Conservation (phyloP, 2,888 invertebrate genomes). For the Tipula unca region DNA sequence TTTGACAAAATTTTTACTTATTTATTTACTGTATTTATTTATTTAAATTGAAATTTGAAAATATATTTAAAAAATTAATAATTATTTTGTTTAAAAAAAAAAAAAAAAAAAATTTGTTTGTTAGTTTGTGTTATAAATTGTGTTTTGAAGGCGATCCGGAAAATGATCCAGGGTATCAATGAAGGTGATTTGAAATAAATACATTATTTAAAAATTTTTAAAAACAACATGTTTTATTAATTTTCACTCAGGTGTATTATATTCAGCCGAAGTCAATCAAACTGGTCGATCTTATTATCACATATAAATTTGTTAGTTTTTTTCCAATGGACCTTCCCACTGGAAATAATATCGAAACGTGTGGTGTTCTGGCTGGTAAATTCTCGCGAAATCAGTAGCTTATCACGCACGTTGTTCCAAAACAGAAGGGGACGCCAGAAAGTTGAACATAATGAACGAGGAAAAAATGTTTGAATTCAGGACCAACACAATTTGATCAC, state of each 20-base stretch:
- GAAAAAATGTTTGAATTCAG: conserved; percentile 90
- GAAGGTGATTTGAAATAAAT: background rate
- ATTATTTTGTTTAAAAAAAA: background rate
- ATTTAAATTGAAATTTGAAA: background rate
- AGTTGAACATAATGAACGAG: conserved; percentile 89
- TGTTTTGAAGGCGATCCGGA: background rate
- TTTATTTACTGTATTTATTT: background rate
- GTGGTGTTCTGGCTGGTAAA: conserved; percentile 86
- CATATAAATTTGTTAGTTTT: too few relatives aligned
- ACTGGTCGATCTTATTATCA: background rate
- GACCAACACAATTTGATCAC: conserved; percentile 88
- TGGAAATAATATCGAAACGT: conserved; percentile 76
- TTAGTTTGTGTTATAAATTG: background rate
- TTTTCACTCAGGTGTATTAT: background rate
- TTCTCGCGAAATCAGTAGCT: conserved; percentile 65
- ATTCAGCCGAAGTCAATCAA: background rate
- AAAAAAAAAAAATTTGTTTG: background rate
- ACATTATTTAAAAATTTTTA: background rate
- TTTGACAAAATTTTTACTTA: background rate
- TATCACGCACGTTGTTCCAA: conserved; percentile 86
- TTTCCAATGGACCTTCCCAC: too few relatives aligned
- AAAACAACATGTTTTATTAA: background rate
- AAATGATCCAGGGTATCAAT: background rate
- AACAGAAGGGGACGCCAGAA: conserved; percentile 87
- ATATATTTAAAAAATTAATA: background rate